These are phyloP conservation scores for Callinectes sapidus DNA, from an alignment of 2,888 invertebrate genomes.

Conservation along the genomic window DNA sequence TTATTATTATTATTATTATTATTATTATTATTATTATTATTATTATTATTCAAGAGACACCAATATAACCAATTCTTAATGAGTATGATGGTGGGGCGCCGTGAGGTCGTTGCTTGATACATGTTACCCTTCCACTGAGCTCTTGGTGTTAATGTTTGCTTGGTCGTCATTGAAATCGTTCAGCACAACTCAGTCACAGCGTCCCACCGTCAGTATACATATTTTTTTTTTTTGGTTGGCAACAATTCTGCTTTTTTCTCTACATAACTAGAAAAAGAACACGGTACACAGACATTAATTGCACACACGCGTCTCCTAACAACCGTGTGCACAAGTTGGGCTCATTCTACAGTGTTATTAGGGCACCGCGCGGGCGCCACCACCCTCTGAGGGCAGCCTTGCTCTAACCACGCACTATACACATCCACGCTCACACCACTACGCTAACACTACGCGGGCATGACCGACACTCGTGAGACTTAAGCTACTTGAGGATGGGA, in stretches of 20 bases:
- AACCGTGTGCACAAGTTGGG: slow-evolving; percentile 51
- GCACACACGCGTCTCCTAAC: slow-evolving; percentile 59
- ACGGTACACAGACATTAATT: background rate
- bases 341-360: slow-evolving; percentile 50
- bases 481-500: slow-evolving; percentile 53
- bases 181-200: slow-evolving; percentile 53
- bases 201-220: slow-evolving; percentile 20
- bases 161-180: slow-evolving; percentile 57
- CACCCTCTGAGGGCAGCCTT: background rate
- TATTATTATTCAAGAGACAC: background rate
- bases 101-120: slow-evolving; percentile 60
- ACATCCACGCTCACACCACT: background rate
- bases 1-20: no score
- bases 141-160: background rate
- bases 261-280: slow-evolving; percentile 2
- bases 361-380: background rate
- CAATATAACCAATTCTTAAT: slow-evolving; percentile 3
- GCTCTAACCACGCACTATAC: background rate
- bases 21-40: no score
- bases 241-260: slow-evolving; percentile 2
- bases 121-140: slow-evolving; percentile 60
- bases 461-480: background rate
- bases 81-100: slow-evolving; percentile 24
- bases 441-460: background rate
- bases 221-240: slow-evolving; percentile 24